phyloP scores from a whole-genome alignment of 1,140 invertebrate genomes.

The Philotrypesis tridentata region DNA sequence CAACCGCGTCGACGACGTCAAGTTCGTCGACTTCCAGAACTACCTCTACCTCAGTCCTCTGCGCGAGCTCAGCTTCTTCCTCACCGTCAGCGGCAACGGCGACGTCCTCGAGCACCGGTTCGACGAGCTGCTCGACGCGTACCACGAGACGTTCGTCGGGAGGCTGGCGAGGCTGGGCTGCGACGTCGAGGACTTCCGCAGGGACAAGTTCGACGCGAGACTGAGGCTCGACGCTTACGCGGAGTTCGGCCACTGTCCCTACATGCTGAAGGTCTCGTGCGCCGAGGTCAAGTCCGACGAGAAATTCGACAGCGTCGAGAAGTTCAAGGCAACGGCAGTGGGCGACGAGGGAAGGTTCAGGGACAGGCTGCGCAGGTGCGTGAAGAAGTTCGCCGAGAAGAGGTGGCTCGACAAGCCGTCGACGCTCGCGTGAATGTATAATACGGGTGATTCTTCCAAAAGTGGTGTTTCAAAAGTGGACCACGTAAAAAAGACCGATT shows the following conservation, averaged over 20 bases:
- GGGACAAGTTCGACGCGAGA: slow-evolving; percentile 56
- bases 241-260: slow-evolving; percentile 62
- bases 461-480: too few species aligned
- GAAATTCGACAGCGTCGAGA: slow-evolving; percentile 25
- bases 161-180: slow-evolving; percentile 60
- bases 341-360: slow-evolving; percentile 40
- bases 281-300: slow-evolving; percentile 52
- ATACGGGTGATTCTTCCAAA: too few species aligned
- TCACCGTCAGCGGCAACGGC: slow-evolving; percentile 74
- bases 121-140: slow-evolving; percentile 72
- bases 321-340: neutral
- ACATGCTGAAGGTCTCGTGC: slow-evolving; percentile 65
- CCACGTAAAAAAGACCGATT: too few species aligned
- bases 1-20: slow-evolving; percentile 70
- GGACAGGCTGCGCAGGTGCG: slow-evolving; percentile 42
- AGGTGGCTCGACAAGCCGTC: slow-evolving; percentile 37
- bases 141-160: slow-evolving; percentile 73
- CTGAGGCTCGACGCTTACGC: slow-evolving; percentile 50
- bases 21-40: slow-evolving; percentile 80
- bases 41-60: slow-evolving; percentile 73
- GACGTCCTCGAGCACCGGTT: slow-evolving; percentile 68
- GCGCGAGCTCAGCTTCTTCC: slow-evolving; percentile 76
- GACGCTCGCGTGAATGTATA: too few species aligned
- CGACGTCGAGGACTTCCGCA: slow-evolving; percentile 51
- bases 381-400: slow-evolving; percentile 46